Base-by-base conservation (phyloP, 2,113 vertebrate species). In the Equus przewalskii region DNA sequence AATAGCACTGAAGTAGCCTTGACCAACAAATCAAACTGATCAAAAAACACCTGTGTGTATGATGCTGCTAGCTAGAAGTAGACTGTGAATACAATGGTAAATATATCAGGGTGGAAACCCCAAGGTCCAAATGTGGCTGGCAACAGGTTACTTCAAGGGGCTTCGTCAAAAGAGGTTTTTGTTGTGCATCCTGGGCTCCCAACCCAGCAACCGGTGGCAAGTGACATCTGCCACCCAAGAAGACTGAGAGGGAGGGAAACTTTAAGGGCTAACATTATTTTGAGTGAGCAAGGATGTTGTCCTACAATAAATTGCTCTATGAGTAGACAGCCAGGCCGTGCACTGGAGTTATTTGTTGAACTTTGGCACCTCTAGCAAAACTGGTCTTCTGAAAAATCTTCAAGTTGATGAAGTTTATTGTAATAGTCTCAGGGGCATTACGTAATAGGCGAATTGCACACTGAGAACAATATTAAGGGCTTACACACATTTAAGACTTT, bases 281-380 rank as follows among this genome's bases (percentile, higher is more conserved):
- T 96, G 6, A 30, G 75, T 6, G 12, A 80, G 28, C 18, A 92
- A 83, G 21, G 49, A 75, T 69, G 73, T 28, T 69, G 73, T 28
- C 33, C 8, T 93, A 49, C 4, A 90, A 49, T 28, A 94, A 65
- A 78, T 36, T 90, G 26, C 12, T 97, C 36, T 24, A 5, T 82
- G 60, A 79, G 21, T 5, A 2, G 41, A 54, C 10, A 82, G 2
- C 24, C 6, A 91, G 62, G 3, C 1, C 1, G 30, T n/a, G 26
- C 82, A 94, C n/a, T 83, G 44, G 75, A 97, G 33, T 36, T 90
- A 7, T 49, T 88, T 88, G 16, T 65, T 84, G 51, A 93, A 81
- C 10, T 81, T 54, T 70, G 36, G 14, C 33, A 87, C 65, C 6
- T 94, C 24, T 3, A 56, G 13, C 0, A 76, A 95, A 24, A 69